Evolutionary conservation across 2,113 vertebrate genomes (phyloP).

Genomic region (Pongo abelii): DNA sequence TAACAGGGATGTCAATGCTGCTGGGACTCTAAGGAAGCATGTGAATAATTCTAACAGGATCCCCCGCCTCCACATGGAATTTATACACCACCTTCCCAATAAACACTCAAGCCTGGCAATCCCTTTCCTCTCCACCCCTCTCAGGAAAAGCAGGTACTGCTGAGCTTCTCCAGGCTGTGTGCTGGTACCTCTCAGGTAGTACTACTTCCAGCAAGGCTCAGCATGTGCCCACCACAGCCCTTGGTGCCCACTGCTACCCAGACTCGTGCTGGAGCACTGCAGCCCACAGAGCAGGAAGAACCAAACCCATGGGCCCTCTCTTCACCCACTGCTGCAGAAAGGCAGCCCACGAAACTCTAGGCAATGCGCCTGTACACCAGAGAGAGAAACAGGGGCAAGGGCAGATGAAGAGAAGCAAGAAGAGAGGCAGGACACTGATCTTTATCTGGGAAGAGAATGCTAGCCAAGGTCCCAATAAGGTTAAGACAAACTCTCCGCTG

Average conservation of each 20-base stretch:
- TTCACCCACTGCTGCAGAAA: not conserved
- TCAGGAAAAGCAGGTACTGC: not conserved
- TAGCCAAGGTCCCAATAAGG: not conserved
- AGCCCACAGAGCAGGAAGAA: not conserved
- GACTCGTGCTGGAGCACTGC: not conserved
- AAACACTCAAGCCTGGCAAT: not conserved
- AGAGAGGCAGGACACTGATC: not conserved
- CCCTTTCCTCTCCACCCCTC: not conserved
- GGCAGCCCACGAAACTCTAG: not conserved
- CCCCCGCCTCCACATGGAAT: not conserved
- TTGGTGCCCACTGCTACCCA: not conserved
- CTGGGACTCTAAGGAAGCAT: not conserved
- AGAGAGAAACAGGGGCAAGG: not conserved
- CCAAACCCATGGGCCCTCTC: not conserved
- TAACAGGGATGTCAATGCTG: not conserved
- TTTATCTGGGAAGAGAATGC: not conserved
- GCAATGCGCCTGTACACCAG: not conserved
- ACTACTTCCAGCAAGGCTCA: not conserved
- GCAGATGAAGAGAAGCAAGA: not conserved
- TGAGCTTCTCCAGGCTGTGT: not conserved
- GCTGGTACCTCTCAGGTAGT: not conserved
- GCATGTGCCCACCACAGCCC: not conserved
- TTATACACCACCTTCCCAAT: not conserved
- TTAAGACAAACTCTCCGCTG: not conserved
- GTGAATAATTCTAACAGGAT: not conserved